Evolutionary conservation across 2,797 vertebrate genomes (phyloP), one percentile per base, ranked within the genome.

Genomic region (Falco columbarius): DNA sequence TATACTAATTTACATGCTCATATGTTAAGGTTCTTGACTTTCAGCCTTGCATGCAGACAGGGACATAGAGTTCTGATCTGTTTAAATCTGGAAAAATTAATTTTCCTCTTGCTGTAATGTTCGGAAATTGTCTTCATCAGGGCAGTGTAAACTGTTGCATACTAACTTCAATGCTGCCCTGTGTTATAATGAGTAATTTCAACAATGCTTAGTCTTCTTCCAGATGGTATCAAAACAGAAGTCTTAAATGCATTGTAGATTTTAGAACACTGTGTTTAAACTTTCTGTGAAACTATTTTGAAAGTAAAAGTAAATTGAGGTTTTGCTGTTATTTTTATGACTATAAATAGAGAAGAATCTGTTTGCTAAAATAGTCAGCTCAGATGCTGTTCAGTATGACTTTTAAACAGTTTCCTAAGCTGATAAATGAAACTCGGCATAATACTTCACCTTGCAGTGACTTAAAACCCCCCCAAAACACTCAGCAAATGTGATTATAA

Each of bases 381-480:
- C 86, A 93, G 72, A 34, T 71, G 61, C 54, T 76, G 54, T 36
- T 40, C 92, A 92, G 44, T 81, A 65, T 94, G 61, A 34, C 58
- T 97, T 94, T 90, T 73, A 79, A 95, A 81, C 94, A 59, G 82
- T 91, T 97, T 92, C 94, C 97, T 85, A 89, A 97, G 95, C 91
- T 94, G 92, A 77, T 63, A 91, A 76, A 52, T 89, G 67, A 89
- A 85, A 65, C 29, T 91, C 66, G 85, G 84, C 72, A 23, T 91
- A 70, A 79, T 84, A 38, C 40, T 85, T 94, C 77, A 67, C 65
- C 61, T 79, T 47, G 38, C 18, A 6, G 40, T 92, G 67, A 80
- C 75, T 92, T 93, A 75, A 93, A 94, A 89, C 81, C 68, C 7
- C 7, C 10, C 38, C 71, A 73, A 62, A 58, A 0, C 32, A 52